Evolutionary conservation across 2,113 vertebrate genomes (phyloP).

Genomic region (Illadopsis cleaveri): DNA sequence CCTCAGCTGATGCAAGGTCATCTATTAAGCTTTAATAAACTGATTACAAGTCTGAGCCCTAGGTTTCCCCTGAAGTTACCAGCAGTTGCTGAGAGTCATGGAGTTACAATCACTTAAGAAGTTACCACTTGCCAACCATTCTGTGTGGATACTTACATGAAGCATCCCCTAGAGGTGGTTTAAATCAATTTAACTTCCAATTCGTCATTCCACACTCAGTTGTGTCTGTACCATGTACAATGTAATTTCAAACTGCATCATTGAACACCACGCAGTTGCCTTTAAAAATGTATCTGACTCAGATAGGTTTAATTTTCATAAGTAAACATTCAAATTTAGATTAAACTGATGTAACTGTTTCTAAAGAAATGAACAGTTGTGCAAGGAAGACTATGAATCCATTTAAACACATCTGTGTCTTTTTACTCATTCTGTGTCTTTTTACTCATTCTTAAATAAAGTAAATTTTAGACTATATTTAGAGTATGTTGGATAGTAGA

Average conservation of each 20-base stretch:
- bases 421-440: background rate
- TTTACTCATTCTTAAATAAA: background rate
- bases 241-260: background rate
- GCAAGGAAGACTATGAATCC: background rate
- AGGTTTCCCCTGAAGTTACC: background rate
- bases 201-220: background rate
- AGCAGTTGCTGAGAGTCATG: background rate
- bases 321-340: background rate
- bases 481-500: background rate
- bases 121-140: background rate
- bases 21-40: slow-evolving; percentile 33
- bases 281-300: background rate
- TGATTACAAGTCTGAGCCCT: slow-evolving; percentile 7
- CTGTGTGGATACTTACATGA: background rate
- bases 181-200: background rate
- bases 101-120: background rate
- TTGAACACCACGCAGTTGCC: background rate
- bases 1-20: background rate
- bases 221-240: background rate
- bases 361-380: background rate
- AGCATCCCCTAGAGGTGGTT: background rate
- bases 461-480: background rate
- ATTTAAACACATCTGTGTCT: background rate
- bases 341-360: background rate
- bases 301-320: background rate